Percentiles rank a stretch among this genome's conserved stretches.
Evolutionary conservation across 1,140 invertebrate genomes (phyloP).

Genomic region (Sycobia sp.): DNA sequence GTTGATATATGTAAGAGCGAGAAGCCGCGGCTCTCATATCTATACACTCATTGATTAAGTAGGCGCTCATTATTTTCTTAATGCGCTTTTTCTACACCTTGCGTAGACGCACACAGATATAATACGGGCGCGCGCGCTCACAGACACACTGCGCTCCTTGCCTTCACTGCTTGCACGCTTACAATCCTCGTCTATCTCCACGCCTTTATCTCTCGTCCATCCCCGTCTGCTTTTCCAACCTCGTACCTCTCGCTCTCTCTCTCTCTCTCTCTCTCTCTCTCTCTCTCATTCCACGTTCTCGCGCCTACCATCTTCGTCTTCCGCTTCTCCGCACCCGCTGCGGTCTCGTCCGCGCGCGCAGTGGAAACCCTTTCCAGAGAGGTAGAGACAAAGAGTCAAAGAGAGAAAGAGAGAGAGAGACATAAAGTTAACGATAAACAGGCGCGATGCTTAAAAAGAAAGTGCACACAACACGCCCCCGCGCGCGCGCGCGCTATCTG

Average conservation of each 20-base stretch:
- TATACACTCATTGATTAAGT: conserved; percentile 23
- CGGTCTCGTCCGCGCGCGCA: too few relatives aligned
- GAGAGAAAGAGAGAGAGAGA: too few relatives aligned
- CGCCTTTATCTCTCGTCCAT: not conserved
- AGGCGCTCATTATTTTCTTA: conserved; percentile 25
- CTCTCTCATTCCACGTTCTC: not conserved
- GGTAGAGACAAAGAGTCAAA: too few relatives aligned
- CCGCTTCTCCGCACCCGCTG: too few relatives aligned
- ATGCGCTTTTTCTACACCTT: conserved; percentile 16
- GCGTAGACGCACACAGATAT: not conserved
- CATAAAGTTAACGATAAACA: too few relatives aligned
- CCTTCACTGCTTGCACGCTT: too few relatives aligned
- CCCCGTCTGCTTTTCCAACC: not conserved
- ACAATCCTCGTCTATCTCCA: too few relatives aligned
- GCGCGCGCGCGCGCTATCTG: not conserved
- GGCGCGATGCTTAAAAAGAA: too few relatives aligned
- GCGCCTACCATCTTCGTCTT: not conserved
- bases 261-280: not conserved
- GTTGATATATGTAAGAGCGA: conserved; percentile 6
- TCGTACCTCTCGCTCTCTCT: not conserved
- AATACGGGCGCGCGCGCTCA: too few relatives aligned
- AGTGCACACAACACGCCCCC: not conserved
- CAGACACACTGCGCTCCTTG: not conserved
- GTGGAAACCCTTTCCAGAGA: too few relatives aligned
- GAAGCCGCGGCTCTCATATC: not conserved